Evolutionary conservation across 2,797 vertebrate genomes (phyloP), one percentile per base, ranked within the genome.

Genomic region (Malacoctenus gilli): DNA sequence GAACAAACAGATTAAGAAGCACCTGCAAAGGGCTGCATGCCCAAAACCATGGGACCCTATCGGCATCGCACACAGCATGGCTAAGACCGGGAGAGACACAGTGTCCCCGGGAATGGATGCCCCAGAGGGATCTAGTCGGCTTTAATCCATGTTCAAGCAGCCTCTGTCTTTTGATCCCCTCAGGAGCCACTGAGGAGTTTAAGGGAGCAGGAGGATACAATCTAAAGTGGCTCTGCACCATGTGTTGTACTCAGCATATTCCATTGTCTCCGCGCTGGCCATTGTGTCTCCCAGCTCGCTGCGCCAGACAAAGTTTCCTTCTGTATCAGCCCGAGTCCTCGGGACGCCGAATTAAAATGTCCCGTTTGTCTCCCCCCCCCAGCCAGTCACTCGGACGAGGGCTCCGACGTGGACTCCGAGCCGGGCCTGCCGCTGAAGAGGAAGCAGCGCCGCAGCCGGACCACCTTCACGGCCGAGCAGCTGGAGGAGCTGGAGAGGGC

Each of bases 381-480:
- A 88, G 96, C 95, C 25, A 95, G 95, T 52, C 96, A 97, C 52
- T 99, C 97, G 0, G 97, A 99, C 1, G 97, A 99, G 84, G 96
- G 94, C 31, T 99, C 96, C 0, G 97, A 99, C 44, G 96, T 99
- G 0, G 97, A 99, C 86, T 99, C 96, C 0, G 96, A 99, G 83
- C 96, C 97, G 1, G 96, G 96, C 31, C 88, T 99, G 52, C 97
- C 97, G 0, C 85, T 99, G 15, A 98, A 99, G 88, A 92, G 97
- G 84, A 99, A 99, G 80, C 97, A 99, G 79, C 93, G 97, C 0
- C 91, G 97, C 37, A 98, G 96, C 68, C 93, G 97, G 21, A 99
- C 97, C 55, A 99, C 97, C 35, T 99, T 99, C 85, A 98, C 96
- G 0, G 96, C 96, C 0, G 97, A 99, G 65, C 97, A 99, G 72